A percentile compares a stretch with the other conserved stretches of the same genome.
phyloP scores from a whole-genome alignment of 2,888 invertebrate genomes.

The Cantharis flavilabris region DNA sequence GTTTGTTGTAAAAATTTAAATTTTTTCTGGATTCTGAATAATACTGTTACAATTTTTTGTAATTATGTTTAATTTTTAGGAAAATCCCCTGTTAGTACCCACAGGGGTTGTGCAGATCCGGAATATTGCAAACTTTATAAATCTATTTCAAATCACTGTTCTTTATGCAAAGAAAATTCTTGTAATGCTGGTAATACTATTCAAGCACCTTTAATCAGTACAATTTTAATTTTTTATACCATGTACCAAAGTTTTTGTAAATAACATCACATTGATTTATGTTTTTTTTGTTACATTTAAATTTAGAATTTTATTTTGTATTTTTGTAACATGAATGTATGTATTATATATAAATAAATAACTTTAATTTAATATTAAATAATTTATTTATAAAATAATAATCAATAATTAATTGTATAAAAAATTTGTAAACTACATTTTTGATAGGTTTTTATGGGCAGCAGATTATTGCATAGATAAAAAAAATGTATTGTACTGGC shows the following conservation, averaged over 20 bases:
- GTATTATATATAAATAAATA: neutral
- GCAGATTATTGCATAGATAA: too few species aligned
- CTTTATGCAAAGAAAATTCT: neutral
- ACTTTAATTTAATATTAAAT: too few species aligned
- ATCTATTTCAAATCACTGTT: neutral
- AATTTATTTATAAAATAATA: too few species aligned
- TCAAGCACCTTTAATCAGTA: neutral
- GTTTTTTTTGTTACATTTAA: neutral
- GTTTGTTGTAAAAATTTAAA: too few species aligned
- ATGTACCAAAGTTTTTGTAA: neutral
- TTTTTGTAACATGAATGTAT: neutral
- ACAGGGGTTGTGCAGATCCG: conserved; percentile 7
- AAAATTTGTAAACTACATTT: too few species aligned
- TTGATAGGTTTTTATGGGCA: too few species aligned
- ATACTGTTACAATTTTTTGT: neutral
- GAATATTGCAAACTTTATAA: conserved; percentile 8
- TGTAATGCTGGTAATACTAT: neutral
- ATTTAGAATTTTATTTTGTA: neutral
- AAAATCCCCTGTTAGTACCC: neutral
- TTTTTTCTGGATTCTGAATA: too few species aligned
- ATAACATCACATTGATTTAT: neutral
- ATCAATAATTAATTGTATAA: too few species aligned
- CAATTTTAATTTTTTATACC: neutral
- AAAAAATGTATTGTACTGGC: too few species aligned
- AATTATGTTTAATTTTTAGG: neutral